phyloP scores from a whole-genome alignment of 2,888 invertebrate genomes.

The Caenorhabditis afra region DNA sequence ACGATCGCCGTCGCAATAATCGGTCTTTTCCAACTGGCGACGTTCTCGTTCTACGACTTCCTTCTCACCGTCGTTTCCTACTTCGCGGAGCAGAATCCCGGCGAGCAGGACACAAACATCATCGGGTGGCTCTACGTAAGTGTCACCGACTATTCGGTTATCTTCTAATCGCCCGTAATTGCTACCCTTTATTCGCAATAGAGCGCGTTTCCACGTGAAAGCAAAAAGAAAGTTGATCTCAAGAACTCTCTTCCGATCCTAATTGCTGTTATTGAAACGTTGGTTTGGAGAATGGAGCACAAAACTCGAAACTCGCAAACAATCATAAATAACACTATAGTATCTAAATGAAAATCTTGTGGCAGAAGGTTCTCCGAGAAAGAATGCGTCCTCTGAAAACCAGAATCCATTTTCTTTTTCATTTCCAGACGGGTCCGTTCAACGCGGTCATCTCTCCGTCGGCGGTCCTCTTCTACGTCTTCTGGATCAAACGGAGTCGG shows the following conservation, averaged over 20 bases:
- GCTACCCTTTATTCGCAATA: too few relatives aligned
- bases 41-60: conserved; percentile 15
- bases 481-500: conserved; percentile 13
- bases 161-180: too few relatives aligned
- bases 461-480: conserved; percentile 19
- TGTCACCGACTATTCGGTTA: not conserved
- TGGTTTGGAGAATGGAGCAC: too few relatives aligned
- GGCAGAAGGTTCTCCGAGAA: too few relatives aligned
- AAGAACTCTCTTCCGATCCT: too few relatives aligned
- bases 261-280: too few relatives aligned
- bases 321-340: too few relatives aligned
- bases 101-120: conserved; percentile 22
- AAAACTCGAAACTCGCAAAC: not conserved
- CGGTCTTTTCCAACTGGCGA: conserved; percentile 25
- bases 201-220: too few relatives aligned
- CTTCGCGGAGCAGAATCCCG: not conserved
- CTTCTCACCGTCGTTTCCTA: not conserved
- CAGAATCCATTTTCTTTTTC: too few relatives aligned
- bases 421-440: conserved; percentile 41
- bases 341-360: too few relatives aligned
- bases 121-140: conserved; percentile 47
- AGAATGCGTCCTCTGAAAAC: too few relatives aligned
- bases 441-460: conserved; percentile 26
- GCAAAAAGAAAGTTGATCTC: too few relatives aligned
- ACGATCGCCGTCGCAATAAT: conserved; percentile 22